Evolutionary conservation across 2,888 invertebrate genomes (phyloP).

Genomic region (Onthophagus sagittarius): DNA sequence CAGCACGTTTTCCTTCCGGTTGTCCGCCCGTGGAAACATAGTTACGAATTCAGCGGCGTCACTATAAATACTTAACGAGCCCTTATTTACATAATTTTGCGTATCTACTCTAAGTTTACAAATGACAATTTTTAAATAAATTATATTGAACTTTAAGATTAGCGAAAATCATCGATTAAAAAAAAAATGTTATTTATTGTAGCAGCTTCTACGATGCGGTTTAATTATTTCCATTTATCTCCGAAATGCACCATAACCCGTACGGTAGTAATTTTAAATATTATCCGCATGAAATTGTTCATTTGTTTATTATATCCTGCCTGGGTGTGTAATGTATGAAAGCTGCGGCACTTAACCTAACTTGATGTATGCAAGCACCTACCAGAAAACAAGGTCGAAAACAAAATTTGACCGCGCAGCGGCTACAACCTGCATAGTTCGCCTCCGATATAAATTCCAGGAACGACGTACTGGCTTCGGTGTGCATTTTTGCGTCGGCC

Average conservation of each 20-base stretch:
- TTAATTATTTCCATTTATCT: background rate
- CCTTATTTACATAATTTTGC: background rate
- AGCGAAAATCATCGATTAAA: background rate
- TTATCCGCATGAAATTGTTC: background rate
- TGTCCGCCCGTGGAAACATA: background rate
- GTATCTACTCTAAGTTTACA: background rate
- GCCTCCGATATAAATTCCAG: slow-evolving; percentile 9
- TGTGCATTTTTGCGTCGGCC: slow-evolving; percentile 9
- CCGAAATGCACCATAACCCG: background rate
- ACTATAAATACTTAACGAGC: background rate
- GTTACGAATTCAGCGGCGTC: background rate
- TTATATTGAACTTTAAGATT: background rate
- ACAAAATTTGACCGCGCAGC: background rate
- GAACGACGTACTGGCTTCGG: slow-evolving; percentile 8
- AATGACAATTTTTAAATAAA: background rate
- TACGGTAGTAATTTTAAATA: background rate
- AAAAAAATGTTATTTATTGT: background rate
- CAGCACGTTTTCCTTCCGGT: background rate
- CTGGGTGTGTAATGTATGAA: background rate
- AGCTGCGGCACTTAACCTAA: background rate
- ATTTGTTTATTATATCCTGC: background rate
- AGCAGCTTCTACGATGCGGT: background rate
- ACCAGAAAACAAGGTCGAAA: background rate
- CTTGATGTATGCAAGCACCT: background rate
- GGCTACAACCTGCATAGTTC: background rate